phyloP scores from a whole-genome alignment of 35 echinoderm and acorn worm genomes.

The Stichopus chloronotus region DNA sequence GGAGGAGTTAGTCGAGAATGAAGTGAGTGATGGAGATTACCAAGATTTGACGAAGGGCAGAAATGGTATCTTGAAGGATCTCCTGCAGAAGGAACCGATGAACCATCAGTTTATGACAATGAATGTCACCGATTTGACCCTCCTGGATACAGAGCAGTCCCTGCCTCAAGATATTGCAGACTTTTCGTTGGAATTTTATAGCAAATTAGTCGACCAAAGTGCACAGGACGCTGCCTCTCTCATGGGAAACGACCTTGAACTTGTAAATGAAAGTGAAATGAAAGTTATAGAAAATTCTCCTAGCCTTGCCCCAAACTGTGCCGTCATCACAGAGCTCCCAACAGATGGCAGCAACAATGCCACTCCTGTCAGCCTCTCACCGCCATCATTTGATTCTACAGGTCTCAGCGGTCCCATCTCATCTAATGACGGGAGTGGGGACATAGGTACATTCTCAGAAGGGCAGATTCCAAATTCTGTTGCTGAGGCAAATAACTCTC shows the following conservation, averaged over 20 bases:
- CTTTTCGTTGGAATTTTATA: constrained; percentile 88
- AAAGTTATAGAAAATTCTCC: background rate
- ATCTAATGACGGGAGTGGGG: background rate
- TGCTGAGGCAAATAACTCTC: background rate
- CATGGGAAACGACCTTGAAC: constrained; percentile 47
- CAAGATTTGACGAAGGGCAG: background rate
- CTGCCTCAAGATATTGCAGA: constrained; percentile 88
- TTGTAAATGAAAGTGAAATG: constrained; percentile 42
- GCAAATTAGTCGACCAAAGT: constrained; percentile 77
- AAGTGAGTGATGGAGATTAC: constrained; percentile 46
- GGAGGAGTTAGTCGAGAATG: constrained; percentile 61
- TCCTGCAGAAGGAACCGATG: constrained; percentile 21
- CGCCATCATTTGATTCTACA: background rate
- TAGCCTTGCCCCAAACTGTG: background rate
- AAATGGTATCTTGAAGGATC: constrained; percentile 20
- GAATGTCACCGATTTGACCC: constrained; percentile 54
- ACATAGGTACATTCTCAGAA: background rate
- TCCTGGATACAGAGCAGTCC: constrained; percentile 16
- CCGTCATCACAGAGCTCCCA: constrained; percentile 26
- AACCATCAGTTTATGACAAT: constrained; percentile 38
- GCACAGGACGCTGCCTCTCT: constrained; percentile 60
- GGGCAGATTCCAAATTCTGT: constrained; percentile 48
- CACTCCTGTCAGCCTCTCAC: background rate
- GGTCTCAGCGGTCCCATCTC: background rate
- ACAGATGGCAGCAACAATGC: background rate